A percentile compares a stretch with the other conserved stretches of the same genome.
phyloP scores from a whole-genome alignment of 2,888 invertebrate genomes.

The Mythimna albipuncta region DNA sequence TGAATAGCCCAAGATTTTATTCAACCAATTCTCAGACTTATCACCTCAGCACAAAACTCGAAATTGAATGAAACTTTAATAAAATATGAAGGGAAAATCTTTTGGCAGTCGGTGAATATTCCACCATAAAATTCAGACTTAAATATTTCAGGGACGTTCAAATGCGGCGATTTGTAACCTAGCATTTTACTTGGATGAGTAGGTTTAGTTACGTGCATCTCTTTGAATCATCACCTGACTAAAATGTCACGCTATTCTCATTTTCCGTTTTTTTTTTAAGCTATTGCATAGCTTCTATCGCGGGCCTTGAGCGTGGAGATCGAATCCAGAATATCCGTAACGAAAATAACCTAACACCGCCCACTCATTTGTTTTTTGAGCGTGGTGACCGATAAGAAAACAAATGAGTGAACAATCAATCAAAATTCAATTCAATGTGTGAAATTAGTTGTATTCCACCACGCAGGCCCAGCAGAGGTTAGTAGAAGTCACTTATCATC shows the following conservation, averaged over 20 bases:
- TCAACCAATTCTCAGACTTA: constrained; percentile 39
- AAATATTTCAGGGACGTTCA: constrained; percentile 37
- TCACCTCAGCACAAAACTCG: constrained; percentile 18
- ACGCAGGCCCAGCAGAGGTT: no score
- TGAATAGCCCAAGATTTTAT: constrained; percentile 41
- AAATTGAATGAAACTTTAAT: constrained; percentile 12
- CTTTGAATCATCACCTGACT: not conserved
- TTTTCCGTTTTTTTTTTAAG: not conserved
- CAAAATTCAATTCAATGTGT: no score
- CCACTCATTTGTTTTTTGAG: no score
- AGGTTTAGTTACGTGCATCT: not conserved
- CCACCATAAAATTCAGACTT: constrained; percentile 48
- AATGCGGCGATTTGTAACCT: constrained; percentile 37
- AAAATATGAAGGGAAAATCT: constrained; percentile 34
- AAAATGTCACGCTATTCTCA: not conserved
- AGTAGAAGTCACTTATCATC: no score
- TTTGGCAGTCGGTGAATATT: constrained; percentile 36
- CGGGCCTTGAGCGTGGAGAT: no score
- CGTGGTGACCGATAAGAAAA: no score
- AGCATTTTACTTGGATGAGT: constrained; percentile 8
- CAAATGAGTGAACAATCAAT: no score
- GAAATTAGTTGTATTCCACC: no score
- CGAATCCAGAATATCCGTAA: no score
- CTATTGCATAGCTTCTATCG: no score
- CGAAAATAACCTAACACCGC: no score